Base-by-base conservation (phyloP, 2,113 vertebrate genomes). In the Nannospalax galili region DNA sequence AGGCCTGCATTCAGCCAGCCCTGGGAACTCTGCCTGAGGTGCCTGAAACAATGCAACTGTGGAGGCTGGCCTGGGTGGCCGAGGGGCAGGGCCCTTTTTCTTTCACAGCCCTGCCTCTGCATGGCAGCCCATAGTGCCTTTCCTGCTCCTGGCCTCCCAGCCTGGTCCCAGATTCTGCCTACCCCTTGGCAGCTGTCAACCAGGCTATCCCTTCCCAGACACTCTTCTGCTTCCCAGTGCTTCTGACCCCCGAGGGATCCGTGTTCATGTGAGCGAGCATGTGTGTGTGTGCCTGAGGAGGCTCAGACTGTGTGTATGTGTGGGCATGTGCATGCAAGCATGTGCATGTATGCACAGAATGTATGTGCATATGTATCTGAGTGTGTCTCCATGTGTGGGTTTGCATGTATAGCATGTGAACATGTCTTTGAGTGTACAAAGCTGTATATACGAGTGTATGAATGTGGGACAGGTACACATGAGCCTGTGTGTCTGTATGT, bases 11-110 rank as follows among this genome's bases (percentile, higher is more conserved):
- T 94, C 69, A 88, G 56, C 88, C 74, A 69, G 87, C 82, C 78
- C 94, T 86, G 95, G 96, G 96, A 97, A 95, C 79, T 35, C 70
- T 95, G 96, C 92, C 95, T 8, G 0, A 58, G 52, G 73, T 15
- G 52, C 88, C 64, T 0, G 30, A 92, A 78, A 97, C 95, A 94
- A 92, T 92, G 89, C 78, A 0, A 32, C 56, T 65, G 65, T 32
- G 94, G 82, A 82, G 88, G 73, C 58, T 1, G 85, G 81, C 80
- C 90, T 77, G 89, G 91, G 73, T 64, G 2, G 95, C 80, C 48
- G 87, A 91, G 78, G 87, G 64, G 85, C 52, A 22, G 90, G 89
- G 30, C 37, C 85, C 75, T 37, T 3, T 32, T 88, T 93, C 91
- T 64, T 90, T 97, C 93, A 82, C 60, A 75, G 75, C 5, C 84